Percentiles rank a stretch among this genome's conserved stretches.
phyloP scores from a whole-genome alignment of 2,113 vertebrate genomes.

The Callocephalon fimbriatum region DNA sequence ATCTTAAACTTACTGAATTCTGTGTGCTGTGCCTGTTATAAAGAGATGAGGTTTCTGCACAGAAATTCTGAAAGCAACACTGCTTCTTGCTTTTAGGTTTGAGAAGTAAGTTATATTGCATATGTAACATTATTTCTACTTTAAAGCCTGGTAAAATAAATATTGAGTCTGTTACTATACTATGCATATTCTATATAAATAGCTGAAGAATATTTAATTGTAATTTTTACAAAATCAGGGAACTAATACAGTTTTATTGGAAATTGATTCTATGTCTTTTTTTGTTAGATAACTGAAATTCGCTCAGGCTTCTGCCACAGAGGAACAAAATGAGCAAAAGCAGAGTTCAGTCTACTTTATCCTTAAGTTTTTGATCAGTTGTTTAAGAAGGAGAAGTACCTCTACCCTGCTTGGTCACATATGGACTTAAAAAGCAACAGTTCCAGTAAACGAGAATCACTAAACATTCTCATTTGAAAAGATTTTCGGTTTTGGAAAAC shows the following conservation, averaged over 20 bases:
- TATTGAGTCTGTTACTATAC: background rate
- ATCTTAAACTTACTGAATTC: background rate
- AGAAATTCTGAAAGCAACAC: background rate
- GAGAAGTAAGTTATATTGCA: background rate
- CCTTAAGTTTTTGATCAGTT: background rate
- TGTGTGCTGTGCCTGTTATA: background rate
- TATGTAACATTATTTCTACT: background rate
- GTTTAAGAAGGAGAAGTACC: background rate
- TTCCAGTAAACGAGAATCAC: background rate
- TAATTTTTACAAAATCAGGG: background rate
- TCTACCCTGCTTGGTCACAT: background rate
- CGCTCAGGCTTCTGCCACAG: background rate
- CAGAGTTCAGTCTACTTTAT: background rate
- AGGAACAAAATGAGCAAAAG: background rate
- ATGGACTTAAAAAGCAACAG: background rate
- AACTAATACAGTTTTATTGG: background rate
- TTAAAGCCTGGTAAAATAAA: background rate
- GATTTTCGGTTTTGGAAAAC: background rate
- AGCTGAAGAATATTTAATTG: background rate
- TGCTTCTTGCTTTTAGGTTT: background rate
- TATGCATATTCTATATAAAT: fast-evolving
- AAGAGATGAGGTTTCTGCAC: background rate
- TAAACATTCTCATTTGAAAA: background rate
- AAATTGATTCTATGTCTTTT: background rate
- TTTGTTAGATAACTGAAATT: background rate